A percentile compares a stretch with the other conserved stretches of the same genome.
These are phyloP conservation scores for Odontocolon sp. DNA, from an alignment of 2,888 invertebrate species.

Conservation along the genomic window DNA sequence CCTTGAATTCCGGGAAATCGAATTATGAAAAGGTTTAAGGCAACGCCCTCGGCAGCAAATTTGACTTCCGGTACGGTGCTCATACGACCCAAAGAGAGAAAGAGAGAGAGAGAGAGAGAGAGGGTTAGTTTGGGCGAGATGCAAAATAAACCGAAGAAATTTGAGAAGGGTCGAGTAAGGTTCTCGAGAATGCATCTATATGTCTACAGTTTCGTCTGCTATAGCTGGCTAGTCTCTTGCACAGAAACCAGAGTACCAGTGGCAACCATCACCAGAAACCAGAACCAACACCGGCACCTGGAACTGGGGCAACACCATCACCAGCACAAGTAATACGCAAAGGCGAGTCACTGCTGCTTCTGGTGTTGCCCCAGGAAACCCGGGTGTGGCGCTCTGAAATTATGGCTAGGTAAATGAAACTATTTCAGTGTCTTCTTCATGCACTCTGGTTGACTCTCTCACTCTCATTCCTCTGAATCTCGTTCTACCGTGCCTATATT, in stretches of 20 bases:
- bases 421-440: slow-evolving; percentile 65
- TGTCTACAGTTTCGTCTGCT: background rate
- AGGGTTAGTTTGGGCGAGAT: background rate
- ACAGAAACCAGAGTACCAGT: background rate
- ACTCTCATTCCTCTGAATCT: background rate
- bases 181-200: background rate
- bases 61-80: slow-evolving; percentile 64
- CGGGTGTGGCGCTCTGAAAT: slow-evolving; percentile 62
- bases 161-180: slow-evolving; percentile 53
- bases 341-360: slow-evolving; percentile 9
- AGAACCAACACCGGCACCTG: background rate
- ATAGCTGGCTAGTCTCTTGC: background rate
- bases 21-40: slow-evolving; percentile 65
- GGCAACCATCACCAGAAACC: background rate
- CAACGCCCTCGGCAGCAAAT: slow-evolving; percentile 62
- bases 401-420: slow-evolving; percentile 72
- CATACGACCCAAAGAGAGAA: slow-evolving; percentile 2
- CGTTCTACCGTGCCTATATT: background rate
- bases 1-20: slow-evolving; percentile 57
- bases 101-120: slow-evolving; percentile 11
- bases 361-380: slow-evolving; percentile 1
- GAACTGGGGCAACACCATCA: background rate
- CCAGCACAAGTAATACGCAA: slow-evolving; percentile 1
- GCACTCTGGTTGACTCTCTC: slow-evolving; percentile 16
- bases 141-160: slow-evolving; percentile 66